Conservation (phyloP, 2,888 invertebrate species). For the Amiota minor region DNA sequence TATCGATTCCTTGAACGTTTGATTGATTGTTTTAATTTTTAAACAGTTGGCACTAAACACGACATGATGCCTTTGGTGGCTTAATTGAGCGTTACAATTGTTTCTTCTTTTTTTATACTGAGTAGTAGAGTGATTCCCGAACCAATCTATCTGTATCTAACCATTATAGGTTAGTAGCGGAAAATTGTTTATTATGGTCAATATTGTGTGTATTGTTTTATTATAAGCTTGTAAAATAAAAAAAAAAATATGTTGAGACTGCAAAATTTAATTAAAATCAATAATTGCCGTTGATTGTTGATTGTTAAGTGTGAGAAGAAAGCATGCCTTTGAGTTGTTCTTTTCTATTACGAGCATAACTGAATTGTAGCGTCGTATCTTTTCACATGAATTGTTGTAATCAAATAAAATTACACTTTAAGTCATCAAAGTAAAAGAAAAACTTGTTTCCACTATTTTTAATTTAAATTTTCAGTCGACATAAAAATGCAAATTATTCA, state of each 20-base stretch:
- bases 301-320: too few relatives aligned
- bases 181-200: background rate
- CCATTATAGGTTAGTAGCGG: background rate
- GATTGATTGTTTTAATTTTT: constrained; percentile 21
- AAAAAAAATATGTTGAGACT: background rate
- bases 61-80: constrained; percentile 7
- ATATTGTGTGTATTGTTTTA: background rate
- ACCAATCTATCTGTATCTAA: background rate
- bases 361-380: background rate
- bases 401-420: too few relatives aligned
- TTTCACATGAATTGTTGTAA: background rate
- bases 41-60: constrained; percentile 5
- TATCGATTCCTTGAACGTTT: background rate
- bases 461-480: background rate
- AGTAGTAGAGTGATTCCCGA: background rate
- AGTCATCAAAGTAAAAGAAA: too few relatives aligned
- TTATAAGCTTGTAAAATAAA: background rate
- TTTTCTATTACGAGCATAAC: too few relatives aligned
- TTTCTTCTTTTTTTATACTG: background rate
- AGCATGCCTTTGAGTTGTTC: too few relatives aligned
- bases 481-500: constrained; percentile 14
- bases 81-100: constrained; percentile 22
- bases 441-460: too few relatives aligned
- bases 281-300: background rate
- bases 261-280: background rate